A percentile compares a stretch with the other conserved stretches of the same genome.
phyloP scores from a whole-genome alignment of 2,888 invertebrate species.

The Quadroppia sp. region DNA sequence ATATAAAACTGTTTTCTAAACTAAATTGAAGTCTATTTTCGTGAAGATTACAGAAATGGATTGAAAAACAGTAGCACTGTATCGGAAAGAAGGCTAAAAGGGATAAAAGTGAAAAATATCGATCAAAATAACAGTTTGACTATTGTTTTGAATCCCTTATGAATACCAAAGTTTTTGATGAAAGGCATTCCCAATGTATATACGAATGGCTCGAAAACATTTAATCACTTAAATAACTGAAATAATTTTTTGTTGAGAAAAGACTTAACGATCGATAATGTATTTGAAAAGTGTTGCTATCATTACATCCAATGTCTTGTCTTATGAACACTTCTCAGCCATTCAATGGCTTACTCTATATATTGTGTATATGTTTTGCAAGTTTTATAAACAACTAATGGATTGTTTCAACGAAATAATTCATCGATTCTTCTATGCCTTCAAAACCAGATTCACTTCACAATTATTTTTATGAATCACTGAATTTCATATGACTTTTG shows the following conservation, averaged over 20 bases:
- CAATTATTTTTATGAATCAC: not conserved
- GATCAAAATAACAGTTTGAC: conserved; percentile 8
- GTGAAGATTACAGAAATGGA: conserved; percentile 18
- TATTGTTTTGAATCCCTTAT: conserved; percentile 14
- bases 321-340: not conserved
- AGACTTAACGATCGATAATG: not conserved
- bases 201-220: conserved; percentile 1
- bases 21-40: not conserved
- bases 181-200: not conserved
- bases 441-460: not conserved
- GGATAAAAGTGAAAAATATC: conserved; percentile 20
- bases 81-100: conserved; percentile 13
- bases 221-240: conserved; percentile 16
- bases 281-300: not conserved
- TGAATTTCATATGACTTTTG: not conserved
- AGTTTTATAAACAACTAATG: not conserved
- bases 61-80: conserved; percentile 7
- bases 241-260: too few relatives aligned
- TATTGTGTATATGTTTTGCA: too few relatives aligned
- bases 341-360: not conserved
- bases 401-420: not conserved
- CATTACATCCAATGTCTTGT: not conserved
- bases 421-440: not conserved
- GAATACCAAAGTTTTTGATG: not conserved
- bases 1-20: not conserved